Evolutionary conservation across 2,888 invertebrate species (phyloP), one percentile per base, ranked within the genome.

Genomic region (Macrosiphum euphorbiae): DNA sequence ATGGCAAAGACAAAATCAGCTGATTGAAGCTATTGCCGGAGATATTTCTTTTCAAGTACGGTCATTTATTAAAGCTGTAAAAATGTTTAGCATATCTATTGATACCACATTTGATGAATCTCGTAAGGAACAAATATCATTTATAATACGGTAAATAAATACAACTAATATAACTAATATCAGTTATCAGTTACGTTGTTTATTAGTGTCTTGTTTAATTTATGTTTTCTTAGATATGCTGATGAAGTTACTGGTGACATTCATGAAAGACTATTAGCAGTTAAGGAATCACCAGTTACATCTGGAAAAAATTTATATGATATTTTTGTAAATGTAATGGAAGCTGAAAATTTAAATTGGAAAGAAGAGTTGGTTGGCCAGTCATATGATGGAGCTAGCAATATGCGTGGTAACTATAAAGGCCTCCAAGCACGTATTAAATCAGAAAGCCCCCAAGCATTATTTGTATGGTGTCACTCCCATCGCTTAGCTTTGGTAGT

Each of bases 371-470:
- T 78, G 11, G 11, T 88, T 58, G 88, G 88, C 0, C 88, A 88
- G 41, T 55, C 35, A 26, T 88, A 55, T 26, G 88, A 88, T 88
- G 88, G 88, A 3, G 88, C 88, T 16, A 88, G 88, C 13, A 88
- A 88, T 58, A 88, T 88, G 88, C n/a, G 87, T 7, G 58, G 58
- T 8, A 24, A 55, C 24, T 55, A 55, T 55, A 24, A 24, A 24
- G 55, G 55, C 1, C 55, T 55, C 8, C 55, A 55, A 55, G 24
- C 55, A 7, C 55, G 7, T 24, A 55, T 55, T 24, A 55, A 24
- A 55, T 7, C 5, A 8, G 55, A 55, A 55, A 16, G 52, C 24
- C 55, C 55, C 1, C 55, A 55, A 7, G 55, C 55, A 24, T 24
- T 55, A 24, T 55, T 24, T n/a, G n/a, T 67, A 1, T 67, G 67